phyloP scores from a whole-genome alignment of 2,888 invertebrate species.

The Yponomeuta malinellus region DNA sequence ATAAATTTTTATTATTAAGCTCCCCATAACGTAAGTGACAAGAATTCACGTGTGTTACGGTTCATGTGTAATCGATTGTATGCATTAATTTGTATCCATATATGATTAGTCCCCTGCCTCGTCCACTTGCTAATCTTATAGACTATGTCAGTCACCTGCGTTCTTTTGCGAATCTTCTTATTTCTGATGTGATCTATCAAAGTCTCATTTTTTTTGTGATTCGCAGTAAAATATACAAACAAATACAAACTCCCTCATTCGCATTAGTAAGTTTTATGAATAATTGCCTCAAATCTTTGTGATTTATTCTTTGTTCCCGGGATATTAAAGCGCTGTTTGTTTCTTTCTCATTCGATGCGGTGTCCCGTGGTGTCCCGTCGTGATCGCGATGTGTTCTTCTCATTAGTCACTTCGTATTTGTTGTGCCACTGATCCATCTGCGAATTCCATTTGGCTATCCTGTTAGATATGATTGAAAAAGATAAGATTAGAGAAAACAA shows the following conservation, averaged over 20 bases:
- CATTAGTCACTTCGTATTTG: background rate
- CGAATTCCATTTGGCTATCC: background rate
- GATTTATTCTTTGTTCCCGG: conserved; percentile 30
- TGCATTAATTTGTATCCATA: no score
- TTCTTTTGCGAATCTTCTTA: no score
- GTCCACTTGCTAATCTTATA: no score
- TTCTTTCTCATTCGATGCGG: conserved; percentile 11
- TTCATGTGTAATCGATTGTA: no score
- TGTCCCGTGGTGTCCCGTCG: background rate
- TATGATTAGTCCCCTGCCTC: no score
- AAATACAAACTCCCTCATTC: background rate
- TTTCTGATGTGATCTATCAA: no score
- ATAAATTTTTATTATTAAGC: no score
- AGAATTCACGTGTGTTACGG: no score
- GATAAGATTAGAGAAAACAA: no score
- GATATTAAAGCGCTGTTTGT: conserved; percentile 6
- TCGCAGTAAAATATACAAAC: background rate
- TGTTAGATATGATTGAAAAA: background rate
- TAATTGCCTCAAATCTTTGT: conserved; percentile 28
- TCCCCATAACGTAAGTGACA: no score
- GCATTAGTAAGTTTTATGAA: conserved; percentile 28
- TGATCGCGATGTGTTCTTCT: background rate
- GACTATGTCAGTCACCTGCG: no score
- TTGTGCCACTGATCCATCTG: background rate
- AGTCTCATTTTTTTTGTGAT: no score